Evolutionary conservation across 2,797 vertebrate species (phyloP), one percentile per base, ranked within the genome.

Genomic region (Ataeniobius toweri): DNA sequence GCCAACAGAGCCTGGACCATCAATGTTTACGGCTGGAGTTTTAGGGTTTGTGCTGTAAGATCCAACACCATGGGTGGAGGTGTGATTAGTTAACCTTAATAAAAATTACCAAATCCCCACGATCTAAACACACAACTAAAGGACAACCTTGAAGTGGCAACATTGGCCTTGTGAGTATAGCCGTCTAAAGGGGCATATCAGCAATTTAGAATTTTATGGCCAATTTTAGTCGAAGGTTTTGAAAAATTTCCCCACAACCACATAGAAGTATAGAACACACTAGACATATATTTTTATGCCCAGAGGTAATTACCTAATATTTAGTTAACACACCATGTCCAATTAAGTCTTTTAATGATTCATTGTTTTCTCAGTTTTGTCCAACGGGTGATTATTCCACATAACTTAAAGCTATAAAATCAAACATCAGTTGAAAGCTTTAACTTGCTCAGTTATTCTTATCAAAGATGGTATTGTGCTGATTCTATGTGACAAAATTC

Each of bases 21-120:
- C 31, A 93, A 92, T 77, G 87, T 73, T 91, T 91, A 93, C 87
- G 85, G 82, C 88, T 91, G 90, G 85, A 90, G 90, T 90, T 78
- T 76, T 53, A 73, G 83, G 85, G 81, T 76, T 73, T 50, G 79
- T 2, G 50, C 68, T 46, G 80, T 69, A 80, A 28, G 77, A 77
- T 87, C 84, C 88, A 88, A 67, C 77, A 67, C 51, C 1, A 2
- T 39, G 74, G 65, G 74, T 41, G 20, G 26, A 76, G 82, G 73
- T 24, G 59, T 78, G 79, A 85, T 90, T 82, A 82, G 79, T 79
- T 79, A 36, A 36, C 71, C 78, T 83, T 81, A 85, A 67, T 75
- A 78, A 13, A n/a, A 7, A n/a, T n/a, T 2, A 9, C 9, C 20
- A 69, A 24, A 10, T 20, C 9, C 39, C 39, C 41, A 6, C 63